Percentiles rank a stretch among this genome's conserved stretches.
phyloP scores from a whole-genome alignment of 2,797 vertebrate species.

The Characodon lateralis region DNA sequence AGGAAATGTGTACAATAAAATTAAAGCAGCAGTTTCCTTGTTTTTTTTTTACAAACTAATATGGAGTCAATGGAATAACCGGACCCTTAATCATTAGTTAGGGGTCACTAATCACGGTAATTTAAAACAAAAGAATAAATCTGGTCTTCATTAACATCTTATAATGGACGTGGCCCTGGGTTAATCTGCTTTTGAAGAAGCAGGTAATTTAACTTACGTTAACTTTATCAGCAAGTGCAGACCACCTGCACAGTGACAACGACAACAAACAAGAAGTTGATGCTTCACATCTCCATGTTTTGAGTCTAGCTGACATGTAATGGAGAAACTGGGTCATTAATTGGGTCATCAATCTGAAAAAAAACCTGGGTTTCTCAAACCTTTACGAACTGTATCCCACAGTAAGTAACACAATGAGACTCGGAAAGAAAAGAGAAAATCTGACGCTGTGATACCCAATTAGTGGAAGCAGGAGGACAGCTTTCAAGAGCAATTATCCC shows the following conservation, averaged over 20 bases:
- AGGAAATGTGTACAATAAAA: background rate
- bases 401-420: slow-evolving; percentile 46
- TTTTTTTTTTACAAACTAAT: background rate
- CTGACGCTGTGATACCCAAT: slow-evolving; percentile 68
- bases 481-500: slow-evolving; percentile 78
- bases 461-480: slow-evolving; percentile 70
- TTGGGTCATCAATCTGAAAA: slow-evolving; percentile 46
- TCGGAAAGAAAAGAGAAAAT: slow-evolving; percentile 31
- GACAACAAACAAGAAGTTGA: slow-evolving; percentile 15
- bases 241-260: background rate
- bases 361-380: slow-evolving; percentile 10
- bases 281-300: slow-evolving; percentile 1
- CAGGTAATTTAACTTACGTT: background rate
- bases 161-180: background rate
- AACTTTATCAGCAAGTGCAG: background rate
- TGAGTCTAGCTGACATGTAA: slow-evolving; percentile 28
- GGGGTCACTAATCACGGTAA: background rate
- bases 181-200: background rate
- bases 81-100: background rate
- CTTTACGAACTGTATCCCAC: slow-evolving; percentile 55
- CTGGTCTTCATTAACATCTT: background rate
- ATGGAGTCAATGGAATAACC: background rate
- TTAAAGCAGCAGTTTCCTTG: background rate
- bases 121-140: background rate
- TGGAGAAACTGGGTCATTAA: slow-evolving; percentile 40